Conservation (phyloP, 2,888 invertebrate genomes). For the Lottia scabra region DNA sequence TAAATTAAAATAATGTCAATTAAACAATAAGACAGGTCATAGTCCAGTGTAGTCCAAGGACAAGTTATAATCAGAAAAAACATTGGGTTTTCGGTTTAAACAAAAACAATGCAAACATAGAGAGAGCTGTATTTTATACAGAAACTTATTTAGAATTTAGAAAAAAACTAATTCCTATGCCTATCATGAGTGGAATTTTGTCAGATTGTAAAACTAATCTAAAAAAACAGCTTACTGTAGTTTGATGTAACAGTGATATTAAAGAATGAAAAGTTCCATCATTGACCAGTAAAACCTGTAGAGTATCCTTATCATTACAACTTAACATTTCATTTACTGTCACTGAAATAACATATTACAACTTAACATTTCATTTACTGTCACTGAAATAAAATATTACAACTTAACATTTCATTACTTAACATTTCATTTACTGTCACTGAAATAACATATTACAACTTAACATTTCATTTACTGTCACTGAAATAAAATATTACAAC, state of each 20-base stretch:
- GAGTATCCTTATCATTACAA: conserved; percentile 55
- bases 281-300: conserved; percentile 60
- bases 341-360: conserved; percentile 43
- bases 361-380: not conserved
- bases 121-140: too few species aligned
- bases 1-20: conserved; percentile 9
- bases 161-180: too few species aligned
- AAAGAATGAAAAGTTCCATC: conserved; percentile 58
- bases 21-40: too few species aligned
- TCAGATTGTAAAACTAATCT: too few species aligned
- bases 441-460: not conserved
- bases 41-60: too few species aligned
- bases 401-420: too few species aligned
- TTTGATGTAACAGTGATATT: conserved; percentile 42
- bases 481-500: not conserved
- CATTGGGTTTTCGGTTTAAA: too few species aligned
- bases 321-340: conserved; percentile 57
- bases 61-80: too few species aligned
- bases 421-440: not conserved
- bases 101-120: too few species aligned
- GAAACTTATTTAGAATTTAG: not conserved
- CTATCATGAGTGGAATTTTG: too few species aligned
- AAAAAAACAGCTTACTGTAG: conserved; percentile 10
- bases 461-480: not conserved
- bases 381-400: not conserved